Evolutionary conservation across 2,888 invertebrate genomes (phyloP).

Genomic region (Helleia helle): DNA sequence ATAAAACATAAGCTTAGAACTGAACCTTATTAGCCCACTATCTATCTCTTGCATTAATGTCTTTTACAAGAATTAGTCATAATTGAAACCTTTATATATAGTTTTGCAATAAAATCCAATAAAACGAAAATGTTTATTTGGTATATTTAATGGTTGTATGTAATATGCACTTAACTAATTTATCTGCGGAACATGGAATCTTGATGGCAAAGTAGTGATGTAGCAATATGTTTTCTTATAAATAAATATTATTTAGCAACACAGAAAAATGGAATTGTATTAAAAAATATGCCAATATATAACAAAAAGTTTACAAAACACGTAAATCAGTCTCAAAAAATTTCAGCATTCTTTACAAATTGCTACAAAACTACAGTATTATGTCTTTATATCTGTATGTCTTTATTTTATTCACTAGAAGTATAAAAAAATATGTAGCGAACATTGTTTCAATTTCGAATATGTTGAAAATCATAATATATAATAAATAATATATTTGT

Average conservation of each 20-base stretch:
- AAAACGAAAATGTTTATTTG: not conserved
- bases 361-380: constrained; percentile 35
- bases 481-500: constrained; percentile 7
- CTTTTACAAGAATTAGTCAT: too few relatives aligned
- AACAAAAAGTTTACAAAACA: not conserved
- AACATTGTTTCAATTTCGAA: too few relatives aligned
- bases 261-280: not conserved
- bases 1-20: too few relatives aligned
- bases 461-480: too few relatives aligned
- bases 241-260: not conserved
- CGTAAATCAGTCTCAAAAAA: constrained; percentile 9
- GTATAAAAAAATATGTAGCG: not conserved
- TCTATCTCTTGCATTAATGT: too few relatives aligned
- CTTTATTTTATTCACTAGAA: constrained; percentile 39
- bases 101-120: not conserved
- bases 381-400: constrained; percentile 12
- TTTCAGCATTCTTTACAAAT: not conserved
- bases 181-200: not conserved
- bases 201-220: constrained; percentile 1
- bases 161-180: constrained; percentile 1
- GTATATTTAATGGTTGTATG: constrained; percentile 6
- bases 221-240: not conserved
- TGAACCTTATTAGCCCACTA: too few relatives aligned
- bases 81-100: too few relatives aligned
- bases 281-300: not conserved